Evolutionary conservation across 2,888 invertebrate genomes (phyloP), one percentile per base, ranked within the genome.

Genomic region (Galerucella pusilla): DNA sequence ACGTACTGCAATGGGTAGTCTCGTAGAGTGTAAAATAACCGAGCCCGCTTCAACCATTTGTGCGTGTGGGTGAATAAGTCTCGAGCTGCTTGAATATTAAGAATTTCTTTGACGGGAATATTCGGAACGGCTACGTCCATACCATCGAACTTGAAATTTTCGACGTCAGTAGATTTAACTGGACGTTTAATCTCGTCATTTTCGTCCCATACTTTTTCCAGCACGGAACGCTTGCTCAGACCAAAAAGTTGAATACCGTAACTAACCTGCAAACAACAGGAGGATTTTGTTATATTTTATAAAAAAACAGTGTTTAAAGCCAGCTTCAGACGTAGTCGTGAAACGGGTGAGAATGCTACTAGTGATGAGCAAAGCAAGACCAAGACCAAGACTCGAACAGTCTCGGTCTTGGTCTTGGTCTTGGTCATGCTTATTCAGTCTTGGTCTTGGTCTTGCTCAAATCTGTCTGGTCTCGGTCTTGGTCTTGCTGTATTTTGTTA

Each of bases 1-100:
- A 91, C 90, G 80, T 90, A 91, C 79, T 91, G 90, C 52, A 90
- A 87, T 0, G 91, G 89, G 81, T 90, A 89, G 79, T 91, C 90
- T 75, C 90, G 89, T 61, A 92, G 88, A 72, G 90, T 91, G 78
- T 91, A 91, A 82, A 89, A 91, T 71, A 89, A 87, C 77, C 90
- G 89, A 0, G 90, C 90, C 54, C 90, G 87, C 88, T 90, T 90
- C 69, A 92, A 81, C 91, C 91, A 91, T 76, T 90, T 90, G 80
- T 91, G 90, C 0, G 90, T 89, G 79, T 90, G 90, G 2, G 89
- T 84, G 81, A 91, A 91, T 1, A 91, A 84, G 65, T 87, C 87
- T 70, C 90, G 88, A 6, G 91, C 91, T 61, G 90, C 89, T 28
- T 89, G 88, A 1, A 88, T 86, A 59, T 82, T 88, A 65, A 83